Conservation (phyloP, 2,113 vertebrate genomes). For the Percopsis transmontana region DNA sequence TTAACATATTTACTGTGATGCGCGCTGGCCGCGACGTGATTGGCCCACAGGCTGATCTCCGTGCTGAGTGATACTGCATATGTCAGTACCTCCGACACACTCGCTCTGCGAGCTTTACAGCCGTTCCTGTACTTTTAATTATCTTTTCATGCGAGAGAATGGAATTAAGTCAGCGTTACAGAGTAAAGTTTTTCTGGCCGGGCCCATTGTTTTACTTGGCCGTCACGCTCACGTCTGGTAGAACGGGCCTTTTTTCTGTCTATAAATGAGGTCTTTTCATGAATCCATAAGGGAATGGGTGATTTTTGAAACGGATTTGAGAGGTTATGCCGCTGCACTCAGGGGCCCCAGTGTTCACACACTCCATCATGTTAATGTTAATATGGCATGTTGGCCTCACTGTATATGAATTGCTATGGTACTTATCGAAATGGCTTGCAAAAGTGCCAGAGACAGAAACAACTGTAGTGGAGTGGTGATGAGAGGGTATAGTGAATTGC, state of each 20-base stretch:
- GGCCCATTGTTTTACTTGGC: conserved; percentile 73
- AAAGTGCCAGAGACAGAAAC: conserved; percentile 46
- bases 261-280: conserved; percentile 76
- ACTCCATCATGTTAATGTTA: conserved; percentile 62
- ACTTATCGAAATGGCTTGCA: conserved; percentile 50
- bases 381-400: conserved; percentile 49
- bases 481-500: conserved; percentile 63
- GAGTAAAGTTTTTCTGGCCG: conserved; percentile 67
- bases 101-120: conserved; percentile 44
- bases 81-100: conserved; percentile 59
- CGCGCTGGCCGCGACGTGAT: conserved; percentile 40
- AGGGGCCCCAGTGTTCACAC: conserved; percentile 51
- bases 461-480: conserved; percentile 60
- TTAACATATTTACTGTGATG: conserved; percentile 46
- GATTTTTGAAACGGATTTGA: conserved; percentile 61
- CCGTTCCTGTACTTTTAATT: conserved; percentile 55
- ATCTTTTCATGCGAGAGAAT: conserved; percentile 70
- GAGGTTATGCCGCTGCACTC: conserved; percentile 54
- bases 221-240: conserved; percentile 57
- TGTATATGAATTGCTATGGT: conserved; percentile 55
- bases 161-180: conserved; percentile 66
- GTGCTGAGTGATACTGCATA: conserved; percentile 61
- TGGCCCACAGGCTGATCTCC: conserved; percentile 50
- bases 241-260: conserved; percentile 61
- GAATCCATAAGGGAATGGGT: conserved; percentile 66